phyloP scores from a whole-genome alignment of 2,888 invertebrate species.

The Hydrotaea diabolus region DNA sequence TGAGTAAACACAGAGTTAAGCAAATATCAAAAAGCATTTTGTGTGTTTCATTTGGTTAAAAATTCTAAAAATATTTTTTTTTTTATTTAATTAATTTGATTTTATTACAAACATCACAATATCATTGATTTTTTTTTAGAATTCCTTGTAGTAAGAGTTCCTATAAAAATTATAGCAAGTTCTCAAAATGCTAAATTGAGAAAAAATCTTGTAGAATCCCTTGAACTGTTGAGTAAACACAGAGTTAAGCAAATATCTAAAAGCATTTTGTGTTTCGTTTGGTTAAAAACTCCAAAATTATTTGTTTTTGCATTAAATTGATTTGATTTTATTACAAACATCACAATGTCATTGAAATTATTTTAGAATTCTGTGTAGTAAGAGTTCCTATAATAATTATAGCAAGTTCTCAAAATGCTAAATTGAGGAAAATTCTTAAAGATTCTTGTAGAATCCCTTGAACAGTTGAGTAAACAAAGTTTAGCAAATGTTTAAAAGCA shows the following conservation, averaged over 20 bases:
- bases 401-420: background rate
- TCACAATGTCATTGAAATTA: background rate
- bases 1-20: no score
- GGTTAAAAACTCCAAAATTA: no score
- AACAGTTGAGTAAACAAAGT: no score
- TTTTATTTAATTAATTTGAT: background rate
- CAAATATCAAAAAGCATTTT: no score
- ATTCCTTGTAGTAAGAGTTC: background rate
- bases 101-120: background rate
- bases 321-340: background rate
- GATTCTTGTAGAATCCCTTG: background rate
- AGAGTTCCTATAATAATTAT: background rate
- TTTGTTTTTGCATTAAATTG: no score
- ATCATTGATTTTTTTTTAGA: background rate
- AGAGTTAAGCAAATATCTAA: no score
- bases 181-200: background rate
- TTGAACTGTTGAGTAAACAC: no score
- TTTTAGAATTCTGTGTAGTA: background rate
- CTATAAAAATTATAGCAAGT: constrained; percentile 7
- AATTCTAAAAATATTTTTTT: no score
- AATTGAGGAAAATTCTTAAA: background rate
- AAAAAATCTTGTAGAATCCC: background rate
- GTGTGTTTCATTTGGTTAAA: no score
- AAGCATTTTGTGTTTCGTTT: no score
- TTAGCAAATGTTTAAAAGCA: no score